Conservation (phyloP, 2,113 vertebrate genomes). For the Gavia stellata region DNA sequence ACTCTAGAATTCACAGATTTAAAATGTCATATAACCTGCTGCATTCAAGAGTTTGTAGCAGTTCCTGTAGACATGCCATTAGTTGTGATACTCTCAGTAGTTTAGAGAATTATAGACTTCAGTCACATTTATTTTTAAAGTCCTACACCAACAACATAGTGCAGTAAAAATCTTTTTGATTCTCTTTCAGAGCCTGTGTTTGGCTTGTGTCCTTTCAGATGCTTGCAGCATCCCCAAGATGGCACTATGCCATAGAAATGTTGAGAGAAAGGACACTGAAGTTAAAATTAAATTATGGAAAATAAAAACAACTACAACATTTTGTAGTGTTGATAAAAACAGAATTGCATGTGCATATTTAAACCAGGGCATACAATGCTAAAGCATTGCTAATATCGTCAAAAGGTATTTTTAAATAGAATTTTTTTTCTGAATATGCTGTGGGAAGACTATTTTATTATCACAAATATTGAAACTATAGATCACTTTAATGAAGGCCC, state of each 20-base stretch:
- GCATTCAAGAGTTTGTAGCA: not conserved
- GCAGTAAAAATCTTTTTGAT: not conserved
- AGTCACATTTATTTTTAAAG: not conserved
- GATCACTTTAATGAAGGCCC: not conserved
- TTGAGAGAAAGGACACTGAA: not conserved
- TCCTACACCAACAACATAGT: not conserved
- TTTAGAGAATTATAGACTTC: not conserved
- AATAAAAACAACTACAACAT: not conserved
- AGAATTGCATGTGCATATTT: not conserved
- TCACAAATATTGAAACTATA: not conserved
- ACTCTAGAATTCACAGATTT: not conserved
- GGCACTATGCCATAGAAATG: constrained; percentile 40
- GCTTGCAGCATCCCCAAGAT: constrained; percentile 40
- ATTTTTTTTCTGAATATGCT: not conserved
- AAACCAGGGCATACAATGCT: not conserved
- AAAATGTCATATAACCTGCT: not conserved
- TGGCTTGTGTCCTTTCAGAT: not conserved
- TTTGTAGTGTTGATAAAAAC: not conserved
- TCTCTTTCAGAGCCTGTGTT: not conserved
- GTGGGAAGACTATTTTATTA: not conserved
- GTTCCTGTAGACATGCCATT: not conserved
- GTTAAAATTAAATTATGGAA: not conserved
- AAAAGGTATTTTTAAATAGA: not conserved
- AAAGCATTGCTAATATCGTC: not conserved
- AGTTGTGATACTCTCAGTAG: not conserved